Evolutionary conservation across 2,888 invertebrate genomes (phyloP), one percentile per base, ranked within the genome.

Genomic region (Orthosia gothica): DNA sequence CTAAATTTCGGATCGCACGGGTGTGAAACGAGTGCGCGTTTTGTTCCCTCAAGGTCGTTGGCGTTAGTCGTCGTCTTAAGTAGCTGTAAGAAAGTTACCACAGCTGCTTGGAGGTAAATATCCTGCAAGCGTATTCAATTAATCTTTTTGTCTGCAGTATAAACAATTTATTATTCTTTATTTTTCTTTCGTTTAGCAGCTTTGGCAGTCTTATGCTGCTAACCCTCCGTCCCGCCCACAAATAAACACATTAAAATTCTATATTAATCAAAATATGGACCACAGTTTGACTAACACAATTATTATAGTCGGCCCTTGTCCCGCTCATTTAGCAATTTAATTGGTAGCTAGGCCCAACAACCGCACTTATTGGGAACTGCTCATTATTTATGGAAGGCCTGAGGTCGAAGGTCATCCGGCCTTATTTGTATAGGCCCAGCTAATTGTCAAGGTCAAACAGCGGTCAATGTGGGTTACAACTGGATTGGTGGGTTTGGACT

Each of bases 351-450:
- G 49, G 16, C 45, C 20, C n/a, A 7, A 3, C 49, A 5, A 4
- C 54, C n/a, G 16, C 40, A 45, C 20, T 59, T n/a, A 64, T 61
- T 47, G 59, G 45, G 23, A 54, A 57, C 58, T 40, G 50, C 59
- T 80, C 52, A 81, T 81, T 82, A 82, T 82, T 82, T 72, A 81
- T 80, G 55, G 23, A 82, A 61, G 45, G 15, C 40, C 26, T 23
- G 50, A 58, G 63, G 64, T 57, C 59, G 45, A 45, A 69, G 79
- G 72, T 62, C 61, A 57, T 5, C 54, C 57, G 64, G 18, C 40
- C 54, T 40, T 40, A 61, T 82, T 82, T 82, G 57, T 47, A 26
- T 32, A 65, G 55, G 59, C 20, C 50, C 26, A 3, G 47, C 20
- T 67, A 55, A 77, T 68, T 61, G 18, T 55, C n/a, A 77, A 77